These are phyloP conservation scores for Scaptodrosophila lebanonensis DNA, from an alignment of 1,140 invertebrate genomes.

Conservation along the genomic window DNA sequence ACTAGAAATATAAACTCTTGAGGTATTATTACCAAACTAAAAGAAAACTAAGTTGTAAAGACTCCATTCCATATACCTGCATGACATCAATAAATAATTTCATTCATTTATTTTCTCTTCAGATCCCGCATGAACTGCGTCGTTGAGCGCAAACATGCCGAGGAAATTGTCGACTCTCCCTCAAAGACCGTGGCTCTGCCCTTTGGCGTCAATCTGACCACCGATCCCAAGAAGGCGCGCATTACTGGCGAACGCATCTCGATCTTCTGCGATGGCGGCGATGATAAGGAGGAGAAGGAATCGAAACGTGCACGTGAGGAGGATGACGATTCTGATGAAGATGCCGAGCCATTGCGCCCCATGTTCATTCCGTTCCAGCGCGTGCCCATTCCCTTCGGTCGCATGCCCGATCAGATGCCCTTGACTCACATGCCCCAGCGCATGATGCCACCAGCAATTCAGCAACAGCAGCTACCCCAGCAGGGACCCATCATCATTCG, in stretches of 20 bases:
- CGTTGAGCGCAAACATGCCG: conserved; percentile 89
- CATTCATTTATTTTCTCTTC: not conserved
- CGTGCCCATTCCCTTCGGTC: conserved; percentile 72
- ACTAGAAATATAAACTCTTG: too few species aligned
- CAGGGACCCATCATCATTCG: conserved; percentile 61
- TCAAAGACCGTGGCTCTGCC: conserved; percentile 82
- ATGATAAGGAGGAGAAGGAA: conserved; percentile 45
- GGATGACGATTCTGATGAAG: conserved; percentile 65
- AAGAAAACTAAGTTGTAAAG: too few species aligned
- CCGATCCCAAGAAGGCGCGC: conserved; percentile 84
- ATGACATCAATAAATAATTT: too few species aligned
- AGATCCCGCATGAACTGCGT: conserved; percentile 90
- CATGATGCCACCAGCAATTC: conserved; percentile 71
- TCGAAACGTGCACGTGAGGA: conserved; percentile 56
- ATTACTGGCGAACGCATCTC: conserved; percentile 90
- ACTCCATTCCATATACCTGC: too few species aligned
- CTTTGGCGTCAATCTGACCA: conserved; percentile 84
- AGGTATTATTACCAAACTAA: too few species aligned
- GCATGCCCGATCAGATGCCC: conserved; percentile 72
- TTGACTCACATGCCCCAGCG: conserved; percentile 76
- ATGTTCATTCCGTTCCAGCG: conserved; percentile 76
- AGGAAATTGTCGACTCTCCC: conserved; percentile 88
- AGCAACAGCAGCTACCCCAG: conserved; percentile 45
- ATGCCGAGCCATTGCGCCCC: conserved; percentile 64
- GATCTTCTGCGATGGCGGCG: conserved; percentile 89